Conservation (phyloP, 2,888 invertebrate genomes). For the Portevinia maculata region DNA sequence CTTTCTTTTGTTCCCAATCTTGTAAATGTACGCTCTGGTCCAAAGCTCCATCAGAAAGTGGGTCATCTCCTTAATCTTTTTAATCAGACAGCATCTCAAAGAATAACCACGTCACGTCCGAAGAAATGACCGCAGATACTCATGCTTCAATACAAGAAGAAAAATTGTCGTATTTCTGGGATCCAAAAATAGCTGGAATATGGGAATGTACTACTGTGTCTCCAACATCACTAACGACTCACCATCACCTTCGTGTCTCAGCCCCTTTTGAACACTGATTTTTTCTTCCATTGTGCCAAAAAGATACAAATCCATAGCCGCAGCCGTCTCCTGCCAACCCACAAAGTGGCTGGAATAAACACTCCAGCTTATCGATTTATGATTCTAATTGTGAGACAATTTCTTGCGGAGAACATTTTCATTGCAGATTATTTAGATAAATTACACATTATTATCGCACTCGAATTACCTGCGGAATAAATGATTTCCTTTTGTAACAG, state of each 20-base stretch:
- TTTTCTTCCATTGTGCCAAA: constrained; percentile 33
- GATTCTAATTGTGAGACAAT: constrained; percentile 74
- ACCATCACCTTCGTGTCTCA: background rate
- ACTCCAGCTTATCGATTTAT: constrained; percentile 62
- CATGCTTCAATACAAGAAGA: too few relatives aligned
- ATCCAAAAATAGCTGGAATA: too few relatives aligned
- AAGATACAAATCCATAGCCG: constrained; percentile 27
- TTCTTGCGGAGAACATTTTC: constrained; percentile 70
- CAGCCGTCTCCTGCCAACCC: background rate
- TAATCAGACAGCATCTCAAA: too few relatives aligned
- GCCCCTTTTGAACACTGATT: constrained; percentile 49
- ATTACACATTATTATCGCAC: constrained; percentile 72
- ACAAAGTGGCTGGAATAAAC: constrained; percentile 7
- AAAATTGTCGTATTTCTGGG: background rate
- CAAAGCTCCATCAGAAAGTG: too few relatives aligned
- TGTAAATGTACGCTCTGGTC: too few relatives aligned
- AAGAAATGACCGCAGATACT: too few relatives aligned
- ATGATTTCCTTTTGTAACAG: constrained; percentile 51
- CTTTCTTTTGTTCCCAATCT: too few relatives aligned
- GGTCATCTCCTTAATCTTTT: too few relatives aligned
- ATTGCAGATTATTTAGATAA: constrained; percentile 73
- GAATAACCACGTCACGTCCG: too few relatives aligned
- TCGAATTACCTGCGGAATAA: constrained; percentile 65
- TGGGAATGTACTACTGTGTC: constrained; percentile 8
- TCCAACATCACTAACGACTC: constrained; percentile 23